phyloP scores from a whole-genome alignment of 2,888 invertebrate genomes.

The Hesperia comma region DNA sequence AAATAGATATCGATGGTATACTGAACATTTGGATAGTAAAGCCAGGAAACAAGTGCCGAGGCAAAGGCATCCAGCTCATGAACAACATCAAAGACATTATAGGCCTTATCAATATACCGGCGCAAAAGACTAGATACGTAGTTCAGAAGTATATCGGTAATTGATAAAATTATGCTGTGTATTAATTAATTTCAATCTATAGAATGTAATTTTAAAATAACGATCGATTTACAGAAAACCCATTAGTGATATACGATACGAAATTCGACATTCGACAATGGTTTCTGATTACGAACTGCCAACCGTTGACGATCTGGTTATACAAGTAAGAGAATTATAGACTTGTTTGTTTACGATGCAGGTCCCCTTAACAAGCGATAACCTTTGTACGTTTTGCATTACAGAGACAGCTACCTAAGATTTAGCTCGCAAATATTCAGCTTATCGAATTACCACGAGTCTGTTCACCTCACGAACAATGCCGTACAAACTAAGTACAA shows the following conservation, averaged over 20 bases:
- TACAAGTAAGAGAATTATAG: slow-evolving; percentile 87
- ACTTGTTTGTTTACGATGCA: slow-evolving; percentile 9
- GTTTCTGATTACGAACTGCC: slow-evolving; percentile 96
- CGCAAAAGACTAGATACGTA: slow-evolving; percentile 91
- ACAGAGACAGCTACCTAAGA: slow-evolving; percentile 93
- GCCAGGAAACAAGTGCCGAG: slow-evolving; percentile 96
- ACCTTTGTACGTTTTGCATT: slow-evolving; percentile 29
- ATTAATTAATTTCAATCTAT: neutral
- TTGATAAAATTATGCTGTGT: neutral
- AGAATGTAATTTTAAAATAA: neutral
- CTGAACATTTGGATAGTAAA: slow-evolving; percentile 97
- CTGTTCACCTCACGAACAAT: slow-evolving; percentile 96
- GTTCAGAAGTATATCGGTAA: slow-evolving; percentile 98
- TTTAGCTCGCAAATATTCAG: slow-evolving; percentile 96
- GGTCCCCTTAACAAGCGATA: neutral
- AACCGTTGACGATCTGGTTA: slow-evolving; percentile 96
- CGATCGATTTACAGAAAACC: slow-evolving; percentile 87
- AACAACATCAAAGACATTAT: slow-evolving; percentile 94
- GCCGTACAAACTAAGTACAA: slow-evolving; percentile 95
- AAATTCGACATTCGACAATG: slow-evolving; percentile 98
- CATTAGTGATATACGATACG: slow-evolving; percentile 93
- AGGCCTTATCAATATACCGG: slow-evolving; percentile 87
- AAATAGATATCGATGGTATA: slow-evolving; percentile 92
- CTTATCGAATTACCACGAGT: slow-evolving; percentile 94
- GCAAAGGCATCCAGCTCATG: slow-evolving; percentile 94